These are phyloP conservation scores for Umimayanthus kanabou DNA, from an alignment of 92 coral and sea anemone species.

Conservation along the genomic window DNA sequence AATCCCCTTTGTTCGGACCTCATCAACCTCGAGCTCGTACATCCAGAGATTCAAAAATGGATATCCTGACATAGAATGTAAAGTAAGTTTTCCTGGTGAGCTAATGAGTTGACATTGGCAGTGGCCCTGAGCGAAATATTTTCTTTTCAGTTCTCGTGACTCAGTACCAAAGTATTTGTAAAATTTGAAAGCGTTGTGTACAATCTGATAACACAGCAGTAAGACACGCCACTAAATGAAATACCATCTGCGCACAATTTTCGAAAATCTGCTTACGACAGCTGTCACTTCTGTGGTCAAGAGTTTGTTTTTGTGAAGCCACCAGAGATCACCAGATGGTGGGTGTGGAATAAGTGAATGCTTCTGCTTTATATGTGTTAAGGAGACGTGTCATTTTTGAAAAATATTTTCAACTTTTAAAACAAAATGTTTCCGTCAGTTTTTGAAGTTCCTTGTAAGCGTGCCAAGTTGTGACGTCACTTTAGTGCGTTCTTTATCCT, in stretches of 20 bases:
- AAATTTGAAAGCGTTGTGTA: slow-evolving; percentile 25
- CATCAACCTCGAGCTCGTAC: background rate
- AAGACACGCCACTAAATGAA: slow-evolving; percentile 30
- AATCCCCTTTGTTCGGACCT: background rate
- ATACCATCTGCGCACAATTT: slow-evolving; percentile 17
- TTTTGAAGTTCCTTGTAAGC: background rate
- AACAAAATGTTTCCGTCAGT: slow-evolving; percentile 9
- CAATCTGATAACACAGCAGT: slow-evolving; percentile 28
- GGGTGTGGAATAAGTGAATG: background rate
- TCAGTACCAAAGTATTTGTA: slow-evolving; percentile 7
- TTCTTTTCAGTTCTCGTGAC: background rate
- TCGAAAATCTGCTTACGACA: background rate
- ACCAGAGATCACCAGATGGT: slow-evolving; percentile 6
- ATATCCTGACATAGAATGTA: background rate
- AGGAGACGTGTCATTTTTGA: background rate
- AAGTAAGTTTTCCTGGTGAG: background rate
- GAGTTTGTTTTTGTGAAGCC: background rate
- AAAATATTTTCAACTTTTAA: background rate
- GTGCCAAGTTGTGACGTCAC: background rate
- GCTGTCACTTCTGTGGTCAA: slow-evolving; percentile 12
- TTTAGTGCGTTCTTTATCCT: background rate
- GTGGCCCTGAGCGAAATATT: background rate
- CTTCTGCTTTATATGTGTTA: background rate
- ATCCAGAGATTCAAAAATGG: background rate
- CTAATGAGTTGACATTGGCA: background rate